These are phyloP conservation scores for Rhegmatorhina hoffmannsi DNA, from an alignment of 2,113 vertebrate genomes.

Conservation along the genomic window DNA sequence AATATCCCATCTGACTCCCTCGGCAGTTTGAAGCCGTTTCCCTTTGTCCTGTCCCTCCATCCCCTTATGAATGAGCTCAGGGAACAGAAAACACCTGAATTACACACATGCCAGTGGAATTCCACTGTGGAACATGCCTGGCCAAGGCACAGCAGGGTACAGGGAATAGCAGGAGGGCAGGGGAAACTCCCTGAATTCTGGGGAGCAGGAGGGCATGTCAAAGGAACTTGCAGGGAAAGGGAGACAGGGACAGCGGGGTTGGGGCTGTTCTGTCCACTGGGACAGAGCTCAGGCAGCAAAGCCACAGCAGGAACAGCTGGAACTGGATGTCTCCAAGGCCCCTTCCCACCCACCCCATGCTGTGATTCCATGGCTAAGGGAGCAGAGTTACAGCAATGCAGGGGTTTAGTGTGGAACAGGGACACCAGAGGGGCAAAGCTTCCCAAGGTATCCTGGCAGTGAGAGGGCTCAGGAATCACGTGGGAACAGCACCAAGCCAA, in stretches of 20 bases:
- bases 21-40: neutral
- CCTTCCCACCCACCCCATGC: neutral
- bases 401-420: fast-evolving
- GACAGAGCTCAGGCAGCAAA: neutral
- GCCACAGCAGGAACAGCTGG: neutral
- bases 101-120: fast-evolving
- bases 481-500: neutral
- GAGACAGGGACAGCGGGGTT: fast-evolving
- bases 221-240: neutral
- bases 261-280: neutral
- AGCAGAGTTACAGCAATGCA: fast-evolving
- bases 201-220: no score
- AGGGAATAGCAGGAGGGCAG: neutral
- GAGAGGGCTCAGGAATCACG: neutral
- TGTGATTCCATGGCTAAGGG: neutral
- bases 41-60: neutral
- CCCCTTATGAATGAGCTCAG: neutral
- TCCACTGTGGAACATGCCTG: fast-evolving
- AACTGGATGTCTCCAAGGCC: neutral
- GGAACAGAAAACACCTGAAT: neutral
- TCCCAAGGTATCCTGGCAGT: neutral
- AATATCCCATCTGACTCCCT: fast-evolving
- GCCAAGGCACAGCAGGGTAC: fast-evolving
- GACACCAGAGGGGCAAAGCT: fast-evolving
- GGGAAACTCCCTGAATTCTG: fast-evolving